phyloP scores from a whole-genome alignment of 2,888 invertebrate species.

The Rhodophaea formosa region DNA sequence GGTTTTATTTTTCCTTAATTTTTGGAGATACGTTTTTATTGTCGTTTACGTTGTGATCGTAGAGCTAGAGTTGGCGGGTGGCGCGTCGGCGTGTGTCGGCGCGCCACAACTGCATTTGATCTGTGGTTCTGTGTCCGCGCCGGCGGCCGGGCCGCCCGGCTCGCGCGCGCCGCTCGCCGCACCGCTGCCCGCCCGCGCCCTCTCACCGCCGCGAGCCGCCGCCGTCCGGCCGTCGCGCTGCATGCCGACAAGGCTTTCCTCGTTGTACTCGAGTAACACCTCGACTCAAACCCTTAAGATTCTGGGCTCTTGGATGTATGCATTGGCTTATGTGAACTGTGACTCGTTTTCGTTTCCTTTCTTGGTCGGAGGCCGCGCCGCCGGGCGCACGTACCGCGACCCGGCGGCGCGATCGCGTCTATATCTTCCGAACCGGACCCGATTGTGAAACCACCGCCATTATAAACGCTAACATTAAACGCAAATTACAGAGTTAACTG shows the following conservation, averaged over 20 bases:
- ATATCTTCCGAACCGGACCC: slow-evolving; percentile 60
- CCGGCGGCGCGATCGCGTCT: slow-evolving; percentile 71
- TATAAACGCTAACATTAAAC: slow-evolving; percentile 38
- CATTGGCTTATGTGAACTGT: slow-evolving; percentile 82
- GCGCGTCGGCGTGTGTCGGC: slow-evolving; percentile 61
- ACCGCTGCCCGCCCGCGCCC: slow-evolving; percentile 25
- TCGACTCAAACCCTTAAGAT: slow-evolving; percentile 80
- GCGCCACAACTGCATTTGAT: slow-evolving; percentile 79
- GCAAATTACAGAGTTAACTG: slow-evolving; percentile 42
- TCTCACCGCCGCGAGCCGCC: slow-evolving; percentile 32
- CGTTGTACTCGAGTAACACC: slow-evolving; percentile 74
- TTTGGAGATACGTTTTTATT: slow-evolving; percentile 60
- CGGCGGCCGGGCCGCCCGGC: slow-evolving; percentile 52
- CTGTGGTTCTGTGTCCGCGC: slow-evolving; percentile 78
- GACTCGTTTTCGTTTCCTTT: slow-evolving; percentile 82
- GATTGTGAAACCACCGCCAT: slow-evolving; percentile 26
- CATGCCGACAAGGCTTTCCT: slow-evolving; percentile 78
- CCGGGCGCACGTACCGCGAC: slow-evolving; percentile 57
- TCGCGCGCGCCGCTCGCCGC: slow-evolving; percentile 26
- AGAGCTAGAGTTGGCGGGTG: slow-evolving; percentile 76
- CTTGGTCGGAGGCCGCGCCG: slow-evolving; percentile 70
- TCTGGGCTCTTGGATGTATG: slow-evolving; percentile 82
- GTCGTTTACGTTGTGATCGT: slow-evolving; percentile 77
- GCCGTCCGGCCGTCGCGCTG: slow-evolving; percentile 72
- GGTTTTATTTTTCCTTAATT: slow-evolving; percentile 64